Evolutionary conservation across 2,888 invertebrate genomes (phyloP), one percentile per base, ranked within the genome.

Genomic region (Acrobasis repandana): DNA sequence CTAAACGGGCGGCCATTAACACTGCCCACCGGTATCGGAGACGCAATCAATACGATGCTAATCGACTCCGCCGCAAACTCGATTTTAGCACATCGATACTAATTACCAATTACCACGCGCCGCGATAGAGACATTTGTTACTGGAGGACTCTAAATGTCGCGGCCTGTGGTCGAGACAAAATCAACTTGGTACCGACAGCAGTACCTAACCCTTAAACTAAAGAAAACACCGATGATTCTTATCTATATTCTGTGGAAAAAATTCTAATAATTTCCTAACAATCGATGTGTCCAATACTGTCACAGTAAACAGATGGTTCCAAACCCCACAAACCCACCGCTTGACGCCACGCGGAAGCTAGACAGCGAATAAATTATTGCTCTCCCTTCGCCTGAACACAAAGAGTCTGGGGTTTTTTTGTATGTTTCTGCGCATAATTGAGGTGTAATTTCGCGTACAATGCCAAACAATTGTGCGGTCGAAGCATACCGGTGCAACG

Each of bases 61-160:
- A 87, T 85, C 82, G 84, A 82, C 74, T 74, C 74, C 69, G 70
- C 77, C 70, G 79, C 76, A 74, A 76, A 84, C 77, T 82, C 73
- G 70, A 82, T 89, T 88, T 90, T 87, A 88, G 87, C 88, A 86
- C 84, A 74, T 86, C 78, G 75, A 74, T 84, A 83, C 86, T 89
- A 89, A 90, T 85, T 73, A 83, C 80, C 83, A 86, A 89, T 86
- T 84, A 86, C 79, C 77, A 81, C 77, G 75, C 69, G 73, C 70
- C 71, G 67, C 73, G 72, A 80, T 79, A 75, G 75, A 80, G 73
- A 78, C 73, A 80, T 79, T 77, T 69, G 65, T 65, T 68, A 73
- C 28, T 56, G 38, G 18, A 14, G 20, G 43, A 56, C 11, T 33
- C 28, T 14, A 46, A 20, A 43, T 28, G 43, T 56, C 9, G 11